These are phyloP conservation scores for Coregonus suidteri DNA, from an alignment of 2,797 vertebrate genomes.

Conservation along the genomic window DNA sequence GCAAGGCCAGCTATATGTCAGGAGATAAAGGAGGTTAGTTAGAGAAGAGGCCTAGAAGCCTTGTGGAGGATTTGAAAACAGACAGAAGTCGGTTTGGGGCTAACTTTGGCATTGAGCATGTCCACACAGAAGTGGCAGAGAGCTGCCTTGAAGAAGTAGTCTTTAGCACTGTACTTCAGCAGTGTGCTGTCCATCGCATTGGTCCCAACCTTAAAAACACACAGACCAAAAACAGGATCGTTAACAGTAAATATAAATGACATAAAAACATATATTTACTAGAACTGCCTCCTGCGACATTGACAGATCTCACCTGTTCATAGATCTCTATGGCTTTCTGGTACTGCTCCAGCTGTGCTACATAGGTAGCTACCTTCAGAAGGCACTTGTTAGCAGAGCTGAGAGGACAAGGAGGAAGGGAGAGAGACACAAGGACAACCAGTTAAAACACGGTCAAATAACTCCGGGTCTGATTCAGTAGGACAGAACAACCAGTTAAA, in stretches of 20 bases:
- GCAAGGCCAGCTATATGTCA: conserved; percentile 67
- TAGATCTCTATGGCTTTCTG: conserved; percentile 92
- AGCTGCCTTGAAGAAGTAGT: conserved; percentile 91
- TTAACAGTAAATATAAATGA: neutral
- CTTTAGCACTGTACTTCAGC: conserved; percentile 93
- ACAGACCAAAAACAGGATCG: neutral
- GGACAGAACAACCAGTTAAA: neutral
- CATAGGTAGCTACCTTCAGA: conserved; percentile 90
- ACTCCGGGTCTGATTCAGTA: neutral
- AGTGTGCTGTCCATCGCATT: conserved; percentile 90
- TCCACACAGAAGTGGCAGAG: conserved; percentile 94
- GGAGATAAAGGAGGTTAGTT: neutral
- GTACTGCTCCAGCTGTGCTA: conserved; percentile 92
- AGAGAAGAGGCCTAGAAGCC: neutral
- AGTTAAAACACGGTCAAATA: neutral
- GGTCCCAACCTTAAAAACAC: conserved; percentile 80
- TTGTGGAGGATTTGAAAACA: neutral
- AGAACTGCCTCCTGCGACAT: neutral
- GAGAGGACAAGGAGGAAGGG: conserved; percentile 4
- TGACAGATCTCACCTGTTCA: conserved; percentile 79
- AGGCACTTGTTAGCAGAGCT: conserved; percentile 92
- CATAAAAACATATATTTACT: neutral
- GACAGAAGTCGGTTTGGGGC: neutral
- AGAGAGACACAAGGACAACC: neutral
- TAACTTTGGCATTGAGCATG: conserved; percentile 90